Percentiles rank a stretch among this genome's conserved stretches.
These are phyloP conservation scores for Phasia obesa DNA, from an alignment of 2,888 invertebrate species.

Conservation along the genomic window DNA sequence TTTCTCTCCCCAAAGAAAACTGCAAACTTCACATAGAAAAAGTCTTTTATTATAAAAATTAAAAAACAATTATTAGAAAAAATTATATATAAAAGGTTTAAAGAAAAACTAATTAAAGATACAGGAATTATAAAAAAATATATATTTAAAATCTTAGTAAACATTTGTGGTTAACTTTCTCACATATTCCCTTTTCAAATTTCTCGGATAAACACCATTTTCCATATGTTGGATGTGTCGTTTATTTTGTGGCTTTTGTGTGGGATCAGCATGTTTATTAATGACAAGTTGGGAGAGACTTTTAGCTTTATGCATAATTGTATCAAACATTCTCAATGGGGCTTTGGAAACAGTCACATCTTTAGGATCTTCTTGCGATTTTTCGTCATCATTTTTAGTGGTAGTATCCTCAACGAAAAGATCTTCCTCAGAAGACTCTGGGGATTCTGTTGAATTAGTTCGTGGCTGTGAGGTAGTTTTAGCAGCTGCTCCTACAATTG, in stretches of 20 bases:
- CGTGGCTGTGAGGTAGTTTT: neutral
- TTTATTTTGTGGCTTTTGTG: constrained; percentile 15
- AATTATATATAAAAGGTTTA: too few species aligned
- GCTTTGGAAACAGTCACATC: neutral
- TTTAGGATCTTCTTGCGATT: neutral
- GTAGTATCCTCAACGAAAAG: constrained; percentile 32
- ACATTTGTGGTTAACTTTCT: constrained; percentile 31
- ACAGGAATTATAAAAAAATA: neutral
- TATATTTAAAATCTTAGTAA: neutral
- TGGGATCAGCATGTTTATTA: neutral
- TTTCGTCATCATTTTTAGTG: neutral
- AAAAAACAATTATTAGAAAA: too few species aligned
- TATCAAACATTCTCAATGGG: constrained; percentile 22
- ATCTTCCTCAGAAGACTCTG: constrained; percentile 28
- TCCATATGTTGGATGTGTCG: constrained; percentile 1
- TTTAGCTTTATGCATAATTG: constrained; percentile 53
- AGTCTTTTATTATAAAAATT: too few species aligned
- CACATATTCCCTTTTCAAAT: constrained; percentile 43
- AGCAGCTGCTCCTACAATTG: neutral
- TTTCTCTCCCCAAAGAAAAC: too few species aligned
- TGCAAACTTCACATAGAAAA: too few species aligned
- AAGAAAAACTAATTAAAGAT: too few species aligned
- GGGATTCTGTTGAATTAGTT: neutral
- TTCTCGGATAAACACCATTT: neutral
- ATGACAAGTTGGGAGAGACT: constrained; percentile 3